Conservation (phyloP, 2,888 invertebrate species). For the Parascotia fuliginaria region DNA sequence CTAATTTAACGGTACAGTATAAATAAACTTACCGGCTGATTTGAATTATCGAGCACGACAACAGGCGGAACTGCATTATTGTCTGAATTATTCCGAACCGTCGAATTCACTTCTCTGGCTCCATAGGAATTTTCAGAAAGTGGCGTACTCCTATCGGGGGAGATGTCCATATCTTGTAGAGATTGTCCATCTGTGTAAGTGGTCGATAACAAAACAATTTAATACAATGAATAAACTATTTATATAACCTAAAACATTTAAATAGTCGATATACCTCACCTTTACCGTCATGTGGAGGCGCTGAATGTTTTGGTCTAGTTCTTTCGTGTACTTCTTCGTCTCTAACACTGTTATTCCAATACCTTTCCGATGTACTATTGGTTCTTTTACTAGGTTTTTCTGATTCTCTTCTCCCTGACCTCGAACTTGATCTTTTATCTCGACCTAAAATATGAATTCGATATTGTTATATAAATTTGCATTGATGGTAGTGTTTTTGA, state of each 20-base stretch:
- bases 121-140: slow-evolving; percentile 92
- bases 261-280: slow-evolving; percentile 43
- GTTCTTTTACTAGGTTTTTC: slow-evolving; percentile 74
- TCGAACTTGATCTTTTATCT: slow-evolving; percentile 75
- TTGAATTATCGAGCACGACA: slow-evolving; percentile 78
- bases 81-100: slow-evolving; percentile 55
- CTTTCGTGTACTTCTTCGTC: slow-evolving; percentile 73
- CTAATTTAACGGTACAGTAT: neutral
- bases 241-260: neutral
- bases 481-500: no score
- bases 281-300: slow-evolving; percentile 67
- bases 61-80: slow-evolving; percentile 70
- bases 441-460: slow-evolving; percentile 71
- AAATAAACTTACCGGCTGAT: slow-evolving; percentile 63
- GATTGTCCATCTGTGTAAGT: slow-evolving; percentile 75
- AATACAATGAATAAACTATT: neutral
- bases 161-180: slow-evolving; percentile 97
- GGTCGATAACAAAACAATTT: neutral
- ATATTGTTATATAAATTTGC: no score
- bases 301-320: slow-evolving; percentile 68
- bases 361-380: slow-evolving; percentile 70
- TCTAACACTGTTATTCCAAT: slow-evolving; percentile 69
- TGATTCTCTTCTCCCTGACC: slow-evolving; percentile 72
- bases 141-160: slow-evolving; percentile 95
- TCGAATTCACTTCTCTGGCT: slow-evolving; percentile 71